Evolutionary conservation across 1,140 invertebrate genomes (phyloP), one percentile per base, ranked within the genome.

Genomic region (Glossosoma conforme): DNA sequence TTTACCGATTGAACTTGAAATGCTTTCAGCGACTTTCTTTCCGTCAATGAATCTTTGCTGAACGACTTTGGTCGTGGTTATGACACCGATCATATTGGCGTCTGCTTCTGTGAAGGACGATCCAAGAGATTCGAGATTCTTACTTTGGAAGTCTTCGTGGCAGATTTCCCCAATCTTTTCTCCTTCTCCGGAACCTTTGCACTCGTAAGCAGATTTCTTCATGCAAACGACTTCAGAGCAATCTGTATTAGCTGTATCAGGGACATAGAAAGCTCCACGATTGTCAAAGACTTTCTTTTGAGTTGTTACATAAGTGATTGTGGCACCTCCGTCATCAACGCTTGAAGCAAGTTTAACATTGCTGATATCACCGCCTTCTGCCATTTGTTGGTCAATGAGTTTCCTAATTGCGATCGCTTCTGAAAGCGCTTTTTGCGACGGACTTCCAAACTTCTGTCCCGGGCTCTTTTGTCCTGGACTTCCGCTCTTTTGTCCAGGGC

Each of bases 21-120:
- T 66, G 6, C 69, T 75, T 54, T 77, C 72, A n/a, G 76, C 78
- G 8, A 78, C 69, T 67, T 70, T 78, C 61, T 72, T 73, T 33
- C 70, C 69, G 55, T 74, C 71, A 2, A 75, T 60, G 66, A 75
- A 72, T 65, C 66, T 52, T 64, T 79, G 70, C 57, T 77, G 62
- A 56, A 72, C 77, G 1, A 77, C 75, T 42, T 74, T 78, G 17
- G 75, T 78, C 6, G 76, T 79, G 47, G 70, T 69, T 13, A 77
- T 72, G 2, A 77, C 72, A 65, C 77, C 61, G 52, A 75, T 68
- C 20, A 69, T 61, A 22, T 66, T 69, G 8, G 62, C 58, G 37
- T 70, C 68, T 3, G 56, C 61, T 25, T 53, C 56, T 20, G 56
- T 58, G 37, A 58, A 58, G 0, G 56, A 58, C 18, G 56, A 54